Evolutionary conservation across 1,140 invertebrate species (phyloP).

Genomic region (Dendroctonus valens): DNA sequence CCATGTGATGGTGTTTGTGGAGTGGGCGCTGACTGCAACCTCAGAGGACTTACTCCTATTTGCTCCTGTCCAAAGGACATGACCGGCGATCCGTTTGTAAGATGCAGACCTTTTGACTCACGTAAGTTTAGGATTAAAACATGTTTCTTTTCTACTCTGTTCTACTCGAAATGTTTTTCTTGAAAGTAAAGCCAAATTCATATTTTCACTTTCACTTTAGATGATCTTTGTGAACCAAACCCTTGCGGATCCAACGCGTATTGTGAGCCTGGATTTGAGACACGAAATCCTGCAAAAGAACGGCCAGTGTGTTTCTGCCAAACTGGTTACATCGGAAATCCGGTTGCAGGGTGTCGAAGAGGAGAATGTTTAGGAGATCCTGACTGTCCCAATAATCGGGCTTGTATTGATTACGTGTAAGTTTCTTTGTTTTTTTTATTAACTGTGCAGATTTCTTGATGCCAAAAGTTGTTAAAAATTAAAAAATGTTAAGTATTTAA

Average conservation of each 20-base stretch:
- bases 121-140: conserved; percentile 52
- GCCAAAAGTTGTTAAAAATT: not conserved
- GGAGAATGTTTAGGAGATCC: conserved; percentile 74
- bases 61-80: conserved; percentile 84
- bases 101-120: conserved; percentile 76
- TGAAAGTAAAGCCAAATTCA: not conserved
- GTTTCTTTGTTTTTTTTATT: not conserved
- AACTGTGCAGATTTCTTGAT: not conserved
- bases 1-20: conserved; percentile 81
- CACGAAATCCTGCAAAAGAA: conserved; percentile 66
- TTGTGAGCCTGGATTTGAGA: conserved; percentile 79
- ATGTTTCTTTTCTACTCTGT: conserved; percentile 1
- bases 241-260: conserved; percentile 80
- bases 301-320: conserved; percentile 80
- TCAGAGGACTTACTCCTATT: conserved; percentile 73
- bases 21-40: conserved; percentile 74
- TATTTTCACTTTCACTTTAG: conserved; percentile 49
- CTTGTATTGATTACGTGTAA: conserved; percentile 68
- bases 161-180: not conserved
- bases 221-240: conserved; percentile 78
- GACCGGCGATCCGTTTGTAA: conserved; percentile 82
- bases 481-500: too few species aligned
- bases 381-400: conserved; percentile 69
- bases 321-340: conserved; percentile 77
- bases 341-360: conserved; percentile 66